Percentiles rank a stretch among this genome's conserved stretches.
Conservation (phyloP, 1,140 invertebrate species). For the Leptoteleia sp. region DNA sequence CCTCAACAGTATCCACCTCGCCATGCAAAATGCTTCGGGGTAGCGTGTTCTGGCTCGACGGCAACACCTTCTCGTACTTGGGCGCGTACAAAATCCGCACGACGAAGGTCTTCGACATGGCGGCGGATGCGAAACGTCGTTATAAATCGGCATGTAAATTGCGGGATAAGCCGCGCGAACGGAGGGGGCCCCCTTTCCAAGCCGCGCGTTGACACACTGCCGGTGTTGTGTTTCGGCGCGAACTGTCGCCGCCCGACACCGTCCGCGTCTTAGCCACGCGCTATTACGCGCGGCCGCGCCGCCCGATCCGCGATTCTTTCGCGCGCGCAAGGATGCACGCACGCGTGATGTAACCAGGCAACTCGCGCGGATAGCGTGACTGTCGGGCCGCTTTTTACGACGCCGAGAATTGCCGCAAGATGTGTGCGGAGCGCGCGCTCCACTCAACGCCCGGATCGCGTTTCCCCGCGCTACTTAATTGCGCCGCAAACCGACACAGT, state of each 20-base stretch:
- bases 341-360: slow-evolving; percentile 74
- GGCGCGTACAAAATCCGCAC: slow-evolving; percentile 74
- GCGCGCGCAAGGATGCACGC: slow-evolving; percentile 59
- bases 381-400: slow-evolving; percentile 48
- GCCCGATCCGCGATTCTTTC: slow-evolving; percentile 40
- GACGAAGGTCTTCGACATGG: slow-evolving; percentile 67
- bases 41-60: background rate
- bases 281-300: slow-evolving; percentile 35
- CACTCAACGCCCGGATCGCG: slow-evolving; percentile 17
- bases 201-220: slow-evolving; percentile 55
- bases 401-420: slow-evolving; percentile 41
- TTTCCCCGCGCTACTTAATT: no score
- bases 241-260: slow-evolving; percentile 42
- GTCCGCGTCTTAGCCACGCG: slow-evolving; percentile 51
- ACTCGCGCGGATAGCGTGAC: slow-evolving; percentile 74
- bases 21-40: slow-evolving; percentile 14
- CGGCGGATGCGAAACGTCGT: slow-evolving; percentile 26
- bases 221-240: slow-evolving; percentile 69
- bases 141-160: slow-evolving; percentile 68
- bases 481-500: no score
- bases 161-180: slow-evolving; percentile 16
- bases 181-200: no score
- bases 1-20: slow-evolving; percentile 22
- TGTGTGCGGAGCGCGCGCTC: background rate
- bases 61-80: slow-evolving; percentile 66